These are phyloP conservation scores for Illadopsis cleaveri DNA, from an alignment of 2,113 vertebrate species.

Conservation along the genomic window DNA sequence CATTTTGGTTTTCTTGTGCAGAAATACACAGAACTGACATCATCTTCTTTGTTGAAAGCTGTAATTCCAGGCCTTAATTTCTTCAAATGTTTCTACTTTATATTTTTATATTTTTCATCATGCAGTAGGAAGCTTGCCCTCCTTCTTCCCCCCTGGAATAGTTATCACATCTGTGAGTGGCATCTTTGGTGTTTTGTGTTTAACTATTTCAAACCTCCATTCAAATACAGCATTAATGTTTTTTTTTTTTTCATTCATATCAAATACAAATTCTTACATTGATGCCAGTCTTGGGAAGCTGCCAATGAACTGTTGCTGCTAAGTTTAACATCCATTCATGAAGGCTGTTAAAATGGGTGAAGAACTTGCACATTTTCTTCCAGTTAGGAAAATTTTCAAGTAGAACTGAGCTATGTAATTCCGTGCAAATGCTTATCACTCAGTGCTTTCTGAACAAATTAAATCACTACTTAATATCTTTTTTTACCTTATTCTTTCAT, in stretches of 20 bases:
- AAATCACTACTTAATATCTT: background rate
- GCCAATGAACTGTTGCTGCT: conserved; percentile 16
- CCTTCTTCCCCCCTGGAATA: background rate
- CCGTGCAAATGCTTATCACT: background rate
- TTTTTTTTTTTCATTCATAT: background rate
- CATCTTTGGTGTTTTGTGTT: background rate
- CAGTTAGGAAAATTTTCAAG: background rate
- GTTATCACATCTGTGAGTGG: background rate
- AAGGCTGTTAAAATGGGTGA: background rate
- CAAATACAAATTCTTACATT: conserved; percentile 6
- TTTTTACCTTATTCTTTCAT: background rate
- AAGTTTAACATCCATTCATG: conserved; percentile 24
- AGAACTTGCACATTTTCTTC: conserved; percentile 31
- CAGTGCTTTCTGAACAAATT: background rate
- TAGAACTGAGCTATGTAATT: background rate
- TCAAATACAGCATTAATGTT: background rate
- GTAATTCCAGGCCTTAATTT: background rate
- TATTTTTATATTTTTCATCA: background rate
- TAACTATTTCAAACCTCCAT: background rate
- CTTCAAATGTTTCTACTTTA: background rate
- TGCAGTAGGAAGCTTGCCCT: background rate
- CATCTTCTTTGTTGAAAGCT: background rate
- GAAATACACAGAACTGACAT: background rate
- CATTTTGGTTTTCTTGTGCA: background rate
- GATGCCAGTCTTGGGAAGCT: conserved; percentile 19